Conservation (phyloP, 2,888 invertebrate species). For the Protodeltote pygarga region DNA sequence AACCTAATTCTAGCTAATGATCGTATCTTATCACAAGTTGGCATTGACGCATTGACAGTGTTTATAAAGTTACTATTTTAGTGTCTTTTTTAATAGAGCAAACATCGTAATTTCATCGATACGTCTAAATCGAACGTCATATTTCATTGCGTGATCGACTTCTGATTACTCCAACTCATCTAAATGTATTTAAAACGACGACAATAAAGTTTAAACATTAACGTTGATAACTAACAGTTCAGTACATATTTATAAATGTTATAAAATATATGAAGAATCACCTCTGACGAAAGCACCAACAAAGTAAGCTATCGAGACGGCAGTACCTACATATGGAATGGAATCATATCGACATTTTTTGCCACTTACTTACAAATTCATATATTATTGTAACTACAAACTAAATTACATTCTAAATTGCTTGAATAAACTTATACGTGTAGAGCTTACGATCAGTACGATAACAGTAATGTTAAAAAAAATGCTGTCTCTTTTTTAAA, state of each 20-base stretch:
- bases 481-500: constrained; percentile 8
- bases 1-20: constrained; percentile 54
- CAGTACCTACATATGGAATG: constrained; percentile 26
- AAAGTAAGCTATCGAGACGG: constrained; percentile 13
- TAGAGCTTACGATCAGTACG: constrained; percentile 21
- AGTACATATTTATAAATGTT: constrained; percentile 30
- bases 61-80: constrained; percentile 29
- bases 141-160: constrained; percentile 10
- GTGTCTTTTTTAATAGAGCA: constrained; percentile 12
- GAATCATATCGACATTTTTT: constrained; percentile 9
- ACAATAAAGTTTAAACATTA: constrained; percentile 23
- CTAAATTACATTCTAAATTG: constrained; percentile 48
- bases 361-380: constrained; percentile 13
- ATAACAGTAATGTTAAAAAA: constrained; percentile 16
- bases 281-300: constrained; percentile 43
- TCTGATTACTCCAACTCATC: constrained; percentile 14
- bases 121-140: constrained; percentile 14
- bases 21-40: constrained; percentile 68
- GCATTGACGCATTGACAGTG: constrained; percentile 59
- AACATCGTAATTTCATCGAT: no score
- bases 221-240: constrained; percentile 20
- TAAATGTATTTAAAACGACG: constrained; percentile 20
- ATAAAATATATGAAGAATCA: constrained; percentile 19
- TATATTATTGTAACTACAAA: constrained; percentile 10
- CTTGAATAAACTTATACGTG: constrained; percentile 37